Conservation (phyloP, 2,888 invertebrate genomes). For the Luperina testacea region DNA sequence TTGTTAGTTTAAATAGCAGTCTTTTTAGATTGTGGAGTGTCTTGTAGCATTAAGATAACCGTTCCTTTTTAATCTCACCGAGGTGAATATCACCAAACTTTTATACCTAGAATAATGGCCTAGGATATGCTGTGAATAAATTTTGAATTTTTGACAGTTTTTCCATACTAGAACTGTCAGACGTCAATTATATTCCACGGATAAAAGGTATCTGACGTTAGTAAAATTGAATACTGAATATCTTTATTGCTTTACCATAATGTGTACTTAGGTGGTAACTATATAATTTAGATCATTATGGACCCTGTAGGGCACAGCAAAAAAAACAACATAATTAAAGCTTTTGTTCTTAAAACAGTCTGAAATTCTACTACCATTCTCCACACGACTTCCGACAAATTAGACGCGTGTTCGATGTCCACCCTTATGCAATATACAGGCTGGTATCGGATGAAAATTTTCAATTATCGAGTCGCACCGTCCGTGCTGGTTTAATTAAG, state of each 20-base stretch:
- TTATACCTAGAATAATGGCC: neutral
- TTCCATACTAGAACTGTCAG: neutral
- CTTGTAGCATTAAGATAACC: neutral
- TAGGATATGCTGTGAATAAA: neutral
- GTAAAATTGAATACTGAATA: neutral
- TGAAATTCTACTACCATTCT: neutral
- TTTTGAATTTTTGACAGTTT: neutral
- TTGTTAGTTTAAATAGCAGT: neutral
- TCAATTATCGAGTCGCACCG: conserved; percentile 57
- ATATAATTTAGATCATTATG: too few relatives aligned
- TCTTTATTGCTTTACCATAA: too few relatives aligned
- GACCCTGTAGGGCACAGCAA: neutral
- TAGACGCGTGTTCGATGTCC: conserved; percentile 25
- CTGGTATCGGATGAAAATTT: conserved; percentile 57
- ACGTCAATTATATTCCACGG: neutral
- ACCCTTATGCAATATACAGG: conserved; percentile 16
- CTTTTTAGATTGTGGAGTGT: neutral
- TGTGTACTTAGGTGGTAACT: too few relatives aligned
- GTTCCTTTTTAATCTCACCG: too few relatives aligned
- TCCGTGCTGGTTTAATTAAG: conserved; percentile 53
- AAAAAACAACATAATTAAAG: neutral
- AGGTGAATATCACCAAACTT: neutral
- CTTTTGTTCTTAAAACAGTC: neutral
- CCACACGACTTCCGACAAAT: conserved; percentile 33
- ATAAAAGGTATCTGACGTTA: neutral